Conservation (phyloP, 1,140 invertebrate species). For the Vollenhovia emeryi region DNA sequence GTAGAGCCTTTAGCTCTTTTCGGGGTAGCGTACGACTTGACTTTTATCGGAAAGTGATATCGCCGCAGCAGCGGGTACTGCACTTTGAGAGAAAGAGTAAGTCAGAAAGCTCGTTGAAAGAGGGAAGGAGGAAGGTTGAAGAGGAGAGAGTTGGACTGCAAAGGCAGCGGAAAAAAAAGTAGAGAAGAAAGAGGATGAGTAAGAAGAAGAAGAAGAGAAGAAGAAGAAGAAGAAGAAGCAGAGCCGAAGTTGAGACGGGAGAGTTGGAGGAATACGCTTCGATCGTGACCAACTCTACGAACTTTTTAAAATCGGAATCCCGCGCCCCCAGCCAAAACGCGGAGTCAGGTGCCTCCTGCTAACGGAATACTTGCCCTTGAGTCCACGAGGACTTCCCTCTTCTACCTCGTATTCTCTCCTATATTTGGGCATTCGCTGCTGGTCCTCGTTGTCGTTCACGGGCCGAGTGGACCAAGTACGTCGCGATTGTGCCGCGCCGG, state of each 20-base stretch:
- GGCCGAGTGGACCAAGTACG: not conserved
- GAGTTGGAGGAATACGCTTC: slow-evolving; percentile 59
- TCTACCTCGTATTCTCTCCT: not conserved
- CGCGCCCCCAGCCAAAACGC: slow-evolving; percentile 17
- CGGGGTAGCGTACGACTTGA: slow-evolving; percentile 35
- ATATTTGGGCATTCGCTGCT: slow-evolving; percentile 47
- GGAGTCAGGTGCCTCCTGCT: slow-evolving; percentile 20
- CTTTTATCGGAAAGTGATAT: slow-evolving; percentile 76
- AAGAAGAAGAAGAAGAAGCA: not conserved
- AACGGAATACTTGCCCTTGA: slow-evolving; percentile 47
- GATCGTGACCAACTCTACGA: slow-evolving; percentile 46
- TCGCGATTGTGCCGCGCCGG: slow-evolving; percentile 64
- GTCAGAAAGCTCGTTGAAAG: slow-evolving; percentile 48
- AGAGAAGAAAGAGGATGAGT: not conserved
- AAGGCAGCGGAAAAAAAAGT: slow-evolving; percentile 17
- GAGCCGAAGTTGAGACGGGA: slow-evolving; percentile 7
- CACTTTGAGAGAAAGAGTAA: slow-evolving; percentile 59
- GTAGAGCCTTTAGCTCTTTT: slow-evolving; percentile 53
- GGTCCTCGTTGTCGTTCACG: slow-evolving; percentile 31
- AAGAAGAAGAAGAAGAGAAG: not conserved
- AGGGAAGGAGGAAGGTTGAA: not conserved
- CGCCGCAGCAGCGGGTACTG: slow-evolving; percentile 56
- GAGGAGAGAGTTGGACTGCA: not conserved
- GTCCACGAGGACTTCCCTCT: not conserved
- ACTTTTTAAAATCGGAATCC: slow-evolving; percentile 57